Evolutionary conservation across 2,888 invertebrate genomes (phyloP), one percentile per base, ranked within the genome.

Genomic region (Rosalia funebris): DNA sequence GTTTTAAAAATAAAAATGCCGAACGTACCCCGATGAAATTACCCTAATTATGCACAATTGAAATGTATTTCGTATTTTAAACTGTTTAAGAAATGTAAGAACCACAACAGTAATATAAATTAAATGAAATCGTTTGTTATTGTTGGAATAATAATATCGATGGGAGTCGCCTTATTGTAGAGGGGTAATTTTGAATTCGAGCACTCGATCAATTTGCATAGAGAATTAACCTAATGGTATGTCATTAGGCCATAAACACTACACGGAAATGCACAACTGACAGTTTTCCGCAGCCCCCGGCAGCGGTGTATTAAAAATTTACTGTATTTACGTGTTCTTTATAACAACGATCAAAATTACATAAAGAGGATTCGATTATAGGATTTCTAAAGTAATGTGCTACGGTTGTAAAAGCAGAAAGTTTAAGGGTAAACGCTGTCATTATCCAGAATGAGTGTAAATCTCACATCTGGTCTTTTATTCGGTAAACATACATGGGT

Each of bases 121-220:
- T 50, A 37, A 57, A 57, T 42, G 44, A 57, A 57, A 50, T 48
- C 41, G 44, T 57, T 57, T 57, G 36, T 50, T 57, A 39, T 50
- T 12, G 25, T 19, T 2, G 39, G 12, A 25, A 19, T 5, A 44
- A 44, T 5, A 25, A 44, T 44, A 50, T 39, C 25, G 39, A 39
- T 50, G 39, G 50, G 50, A 20, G 50, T 37, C 9, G 3, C 50
- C 14, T 11, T 15, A 39, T 34, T 37, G 34, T 14, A 19, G 15
- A 20, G 50, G 39, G 32, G 14, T 52, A 64, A 60, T 64, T 74
- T 70, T 66, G 63, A 69, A 62, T 65, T 72, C 68, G 70, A 68
- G 71, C 71, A 71, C 62, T 66, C 69, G 72, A 76, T 75, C 75
- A 71, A 76, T 75, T 74, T 75, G 69, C 75, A 75, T 76, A 70